Percentiles rank a stretch among this genome's conserved stretches.
Conservation (phyloP, 2,113 vertebrate species). For the Zonotrichia leucophrys region DNA sequence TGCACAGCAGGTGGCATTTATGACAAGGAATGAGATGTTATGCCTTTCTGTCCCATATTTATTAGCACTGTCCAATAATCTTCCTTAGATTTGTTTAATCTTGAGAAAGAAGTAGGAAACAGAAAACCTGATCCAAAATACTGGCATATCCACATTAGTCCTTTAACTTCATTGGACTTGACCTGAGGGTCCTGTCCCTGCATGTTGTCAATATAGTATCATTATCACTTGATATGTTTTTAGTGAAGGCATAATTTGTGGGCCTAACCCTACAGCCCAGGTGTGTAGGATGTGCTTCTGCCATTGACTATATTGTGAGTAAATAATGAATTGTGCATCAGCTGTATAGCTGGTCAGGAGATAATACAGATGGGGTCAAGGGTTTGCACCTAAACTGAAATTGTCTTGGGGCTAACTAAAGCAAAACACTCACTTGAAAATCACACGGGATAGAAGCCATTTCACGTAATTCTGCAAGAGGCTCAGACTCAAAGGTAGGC, state of each 20-base stretch:
- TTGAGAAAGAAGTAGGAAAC: neutral
- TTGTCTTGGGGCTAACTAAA: neutral
- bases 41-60: neutral
- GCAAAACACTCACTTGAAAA: neutral
- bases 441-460: rapidly evolving
- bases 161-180: neutral
- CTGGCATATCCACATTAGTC: neutral
- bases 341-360: neutral
- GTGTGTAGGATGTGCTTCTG: neutral
- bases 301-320: neutral
- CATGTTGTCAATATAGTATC: rapidly evolving
- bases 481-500: neutral
- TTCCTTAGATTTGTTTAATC: neutral
- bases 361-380: neutral
- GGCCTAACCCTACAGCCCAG: neutral
- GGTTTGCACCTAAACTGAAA: neutral
- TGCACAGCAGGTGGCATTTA: neutral
- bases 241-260: neutral
- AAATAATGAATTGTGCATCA: neutral
- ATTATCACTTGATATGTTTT: neutral
- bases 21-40: neutral
- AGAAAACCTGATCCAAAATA: neutral
- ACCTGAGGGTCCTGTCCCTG: neutral
- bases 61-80: neutral
- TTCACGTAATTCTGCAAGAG: neutral